Evolutionary conservation across 2,888 invertebrate species (phyloP), one percentile per base, ranked within the genome.

Genomic region (Rhogogaster chlorosoma): DNA sequence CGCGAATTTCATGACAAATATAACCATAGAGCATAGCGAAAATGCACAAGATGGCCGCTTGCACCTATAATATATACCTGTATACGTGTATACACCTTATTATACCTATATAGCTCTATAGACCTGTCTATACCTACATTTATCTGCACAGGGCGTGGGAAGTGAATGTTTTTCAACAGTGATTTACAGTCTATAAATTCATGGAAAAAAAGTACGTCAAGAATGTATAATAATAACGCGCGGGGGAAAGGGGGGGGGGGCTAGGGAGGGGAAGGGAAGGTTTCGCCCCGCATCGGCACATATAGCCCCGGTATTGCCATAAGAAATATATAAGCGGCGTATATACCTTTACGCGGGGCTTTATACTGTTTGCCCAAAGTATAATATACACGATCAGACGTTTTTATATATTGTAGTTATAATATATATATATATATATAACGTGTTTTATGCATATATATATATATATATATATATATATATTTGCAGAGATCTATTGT

Each of bases 131-230:
- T 70, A 32, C 36, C 32, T 70, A 70, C 36, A 70, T 71, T 18
- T 71, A 42, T 73, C 10, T 38, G 42, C 67, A 29, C 32, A 67
- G 67, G 67, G 67, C 67, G 42, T 71, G 42, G 22, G 71, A 71
- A 71, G 71, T 10, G 38, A 38, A 73, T 73, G 73, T 73, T 73
- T 42, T 73, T 73, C 73, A 42, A 38, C 22, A 42, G 73, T 73
- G 42, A 73, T 73, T 73, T 73, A 42, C 73, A 38, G 73, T 73
- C 73, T 73, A 42, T 42, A 73, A 73, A 73, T 73, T 42, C 71
- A 38, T 32, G 71, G 71, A 38, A 71, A 71, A 32, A 71, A 71
- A 22, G 61, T 61, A 36, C 70, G 70, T 71, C 36, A 36, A 36
- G 70, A 71, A 36, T 71, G 70, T 67, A 67, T 67, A 67, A 67